Percentiles rank a stretch among this genome's conserved stretches.
Conservation (phyloP, 2,113 vertebrate genomes). For the Lota lota region DNA sequence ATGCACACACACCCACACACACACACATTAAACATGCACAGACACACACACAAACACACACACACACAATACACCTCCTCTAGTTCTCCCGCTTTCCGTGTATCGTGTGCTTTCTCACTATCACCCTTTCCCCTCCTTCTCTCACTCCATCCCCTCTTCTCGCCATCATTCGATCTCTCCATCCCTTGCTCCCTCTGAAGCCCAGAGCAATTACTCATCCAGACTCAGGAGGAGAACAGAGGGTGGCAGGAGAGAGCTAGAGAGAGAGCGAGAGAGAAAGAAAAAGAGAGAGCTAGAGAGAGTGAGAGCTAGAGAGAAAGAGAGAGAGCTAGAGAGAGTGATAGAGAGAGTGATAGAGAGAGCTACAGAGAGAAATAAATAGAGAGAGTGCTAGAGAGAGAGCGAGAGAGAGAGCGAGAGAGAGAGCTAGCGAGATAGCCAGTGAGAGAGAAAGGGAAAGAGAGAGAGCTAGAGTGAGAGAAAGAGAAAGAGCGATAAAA, state of each 20-base stretch:
- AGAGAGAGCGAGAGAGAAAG: background rate
- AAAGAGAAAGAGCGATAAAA: background rate
- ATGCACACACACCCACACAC: conserved; percentile 22
- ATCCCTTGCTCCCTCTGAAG: conserved; percentile 58
- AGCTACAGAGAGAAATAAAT: no score
- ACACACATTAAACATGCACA: background rate
- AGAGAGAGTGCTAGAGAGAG: no score
- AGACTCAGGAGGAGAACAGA: conserved; percentile 52
- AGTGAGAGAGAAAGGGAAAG: conserved; percentile 4
- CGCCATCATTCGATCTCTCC: conserved; percentile 39
- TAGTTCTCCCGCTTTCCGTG: conserved; percentile 26
- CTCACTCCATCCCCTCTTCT: conserved; percentile 6
- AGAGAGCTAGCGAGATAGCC: conserved; percentile 15
- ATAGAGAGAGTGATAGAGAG: no score
- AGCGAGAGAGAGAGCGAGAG: conserved; percentile 6
- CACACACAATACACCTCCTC: conserved; percentile 28
- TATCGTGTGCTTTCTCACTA: conserved; percentile 2
- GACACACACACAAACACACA: background rate
- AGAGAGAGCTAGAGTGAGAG: no score
- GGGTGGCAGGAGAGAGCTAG: conserved; percentile 21
- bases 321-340: conserved; percentile 9
- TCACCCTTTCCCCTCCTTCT: background rate
- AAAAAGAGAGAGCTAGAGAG: background rate
- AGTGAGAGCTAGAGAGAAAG: conserved; percentile 15
- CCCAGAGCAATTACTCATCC: conserved; percentile 68